Evolutionary conservation across 1,140 invertebrate species (phyloP), one percentile per base, ranked within the genome.

Genomic region (Episyrphus balteatus): DNA sequence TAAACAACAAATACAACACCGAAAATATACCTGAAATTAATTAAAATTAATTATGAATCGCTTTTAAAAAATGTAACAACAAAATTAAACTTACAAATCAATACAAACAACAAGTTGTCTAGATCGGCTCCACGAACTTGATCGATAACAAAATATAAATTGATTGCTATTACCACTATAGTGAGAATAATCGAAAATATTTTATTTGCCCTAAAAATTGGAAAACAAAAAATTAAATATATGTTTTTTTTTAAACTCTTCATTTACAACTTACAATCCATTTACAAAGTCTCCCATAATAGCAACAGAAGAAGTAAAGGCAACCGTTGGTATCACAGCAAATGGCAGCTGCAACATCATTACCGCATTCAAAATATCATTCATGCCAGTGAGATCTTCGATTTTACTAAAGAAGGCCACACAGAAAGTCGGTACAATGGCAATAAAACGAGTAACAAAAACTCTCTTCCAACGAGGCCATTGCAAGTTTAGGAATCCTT

Each of bases 381-480:
- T 95, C 81, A 95, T 82, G 14, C 70, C 72, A 17, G 85, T 88
- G 34, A 95, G 68, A 52, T 91, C 76, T 15, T 80, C 62, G 53
- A 94, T 83, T 43, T 84, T 71, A 42, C 77, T 77, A 51, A 77
- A 88, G 51, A 84, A 78, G 2, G 90, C 86, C 43, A 68, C 53
- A 15, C 58, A 73, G 48, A 95, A 82, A n/a, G 91, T 94, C 3
- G 91, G 92, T 11, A 86, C 69, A 55, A 95, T 93, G 15, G 92
- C 92, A 53, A 94, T 86, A 2, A 81, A 77, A 53, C 92, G 74
- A 1, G 91, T 95, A 91, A 76, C 6, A 33, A 94, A 68, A 7
- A 94, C 87, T 72, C 92, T 69, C 62, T 88, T 87, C 91, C 91
- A 95, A 40, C 86, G 72, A 6, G 84, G 78, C 89, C 89, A 93